These are phyloP conservation scores for Cataglyphis rosenhaueri DNA, from an alignment of 2,888 invertebrate species.

Conservation along the genomic window DNA sequence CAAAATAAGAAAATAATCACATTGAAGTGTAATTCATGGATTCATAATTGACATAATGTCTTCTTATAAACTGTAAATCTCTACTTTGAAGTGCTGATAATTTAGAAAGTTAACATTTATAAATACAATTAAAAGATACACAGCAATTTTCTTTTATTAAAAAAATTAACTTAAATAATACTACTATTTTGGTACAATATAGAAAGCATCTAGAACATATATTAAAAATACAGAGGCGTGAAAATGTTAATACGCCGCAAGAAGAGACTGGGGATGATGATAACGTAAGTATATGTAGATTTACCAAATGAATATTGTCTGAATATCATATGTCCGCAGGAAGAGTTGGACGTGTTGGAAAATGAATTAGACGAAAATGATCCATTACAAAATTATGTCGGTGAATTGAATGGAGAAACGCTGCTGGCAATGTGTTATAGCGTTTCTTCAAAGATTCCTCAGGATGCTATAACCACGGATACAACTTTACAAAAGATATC, in stretches of 20 bases:
- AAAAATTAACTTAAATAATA: conserved; percentile 16
- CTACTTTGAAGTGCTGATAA: background rate
- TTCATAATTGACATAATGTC: background rate
- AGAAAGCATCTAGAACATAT: conserved; percentile 80
- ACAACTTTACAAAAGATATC: conserved; percentile 20
- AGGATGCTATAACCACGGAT: conserved; percentile 31
- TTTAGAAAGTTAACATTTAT: conserved; percentile 6
- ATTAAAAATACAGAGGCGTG: conserved; percentile 76
- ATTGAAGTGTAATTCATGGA: background rate
- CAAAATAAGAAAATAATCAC: background rate
- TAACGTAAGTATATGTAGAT: conserved; percentile 71
- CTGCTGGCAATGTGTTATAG: conserved; percentile 79
- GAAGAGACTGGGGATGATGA: conserved; percentile 79
- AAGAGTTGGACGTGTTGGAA: conserved; percentile 80
- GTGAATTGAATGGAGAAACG: conserved; percentile 80
- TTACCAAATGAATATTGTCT: conserved; percentile 1
- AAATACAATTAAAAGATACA: background rate
- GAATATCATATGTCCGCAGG: conserved; percentile 66
- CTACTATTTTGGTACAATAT: conserved; percentile 51
- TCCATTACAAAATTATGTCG: conserved; percentile 77
- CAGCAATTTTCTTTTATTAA: background rate
- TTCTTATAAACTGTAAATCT: conserved; percentile 3
- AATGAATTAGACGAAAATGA: conserved; percentile 81
- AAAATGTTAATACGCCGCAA: conserved; percentile 72
- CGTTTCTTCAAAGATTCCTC: conserved; percentile 49